A percentile compares a stretch with the other conserved stretches of the same genome.
phyloP scores from a whole-genome alignment of 2,888 invertebrate genomes.

The Xiphydria camelus region DNA sequence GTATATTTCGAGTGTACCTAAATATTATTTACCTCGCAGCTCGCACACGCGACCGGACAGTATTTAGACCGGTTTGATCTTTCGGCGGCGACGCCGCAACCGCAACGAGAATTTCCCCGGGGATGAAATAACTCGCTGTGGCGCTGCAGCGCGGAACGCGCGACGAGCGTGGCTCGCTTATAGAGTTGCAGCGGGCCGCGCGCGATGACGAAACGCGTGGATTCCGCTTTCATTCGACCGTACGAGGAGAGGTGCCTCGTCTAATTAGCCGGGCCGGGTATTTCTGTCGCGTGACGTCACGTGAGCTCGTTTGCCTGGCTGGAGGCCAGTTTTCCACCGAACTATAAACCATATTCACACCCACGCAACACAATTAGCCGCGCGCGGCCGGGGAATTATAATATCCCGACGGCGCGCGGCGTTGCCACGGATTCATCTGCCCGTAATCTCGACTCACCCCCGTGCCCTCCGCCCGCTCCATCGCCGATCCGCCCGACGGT shows the following conservation, averaged over 20 bases:
- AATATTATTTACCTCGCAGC: too few relatives aligned
- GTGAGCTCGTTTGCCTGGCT: constrained; percentile 55
- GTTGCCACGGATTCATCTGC: not conserved
- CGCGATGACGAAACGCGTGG: constrained; percentile 44
- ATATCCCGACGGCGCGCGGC: constrained; percentile 32
- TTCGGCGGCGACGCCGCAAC: too few relatives aligned
- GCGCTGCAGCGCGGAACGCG: too few relatives aligned
- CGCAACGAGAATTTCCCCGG: too few relatives aligned
- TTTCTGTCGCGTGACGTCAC: constrained; percentile 57
- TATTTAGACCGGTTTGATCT: too few relatives aligned
- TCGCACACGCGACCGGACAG: too few relatives aligned
- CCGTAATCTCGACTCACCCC: too few relatives aligned
- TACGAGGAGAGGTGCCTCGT: constrained; percentile 46
- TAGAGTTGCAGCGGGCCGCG: not conserved
- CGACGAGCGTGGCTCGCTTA: too few relatives aligned
- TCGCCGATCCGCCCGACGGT: too few relatives aligned
- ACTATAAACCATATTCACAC: constrained; percentile 57
- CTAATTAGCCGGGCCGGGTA: constrained; percentile 54
- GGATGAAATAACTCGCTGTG: too few relatives aligned
- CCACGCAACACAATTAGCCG: constrained; percentile 56
- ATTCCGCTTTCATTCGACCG: constrained; percentile 48
- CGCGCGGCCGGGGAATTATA: constrained; percentile 48
- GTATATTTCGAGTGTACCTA: too few relatives aligned
- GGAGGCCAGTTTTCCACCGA: constrained; percentile 53
- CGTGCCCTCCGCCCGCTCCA: too few relatives aligned